A percentile compares a stretch with the other conserved stretches of the same genome.
Conservation (phyloP, 2,113 vertebrate species). For the Piliocolobus tephrosceles region DNA sequence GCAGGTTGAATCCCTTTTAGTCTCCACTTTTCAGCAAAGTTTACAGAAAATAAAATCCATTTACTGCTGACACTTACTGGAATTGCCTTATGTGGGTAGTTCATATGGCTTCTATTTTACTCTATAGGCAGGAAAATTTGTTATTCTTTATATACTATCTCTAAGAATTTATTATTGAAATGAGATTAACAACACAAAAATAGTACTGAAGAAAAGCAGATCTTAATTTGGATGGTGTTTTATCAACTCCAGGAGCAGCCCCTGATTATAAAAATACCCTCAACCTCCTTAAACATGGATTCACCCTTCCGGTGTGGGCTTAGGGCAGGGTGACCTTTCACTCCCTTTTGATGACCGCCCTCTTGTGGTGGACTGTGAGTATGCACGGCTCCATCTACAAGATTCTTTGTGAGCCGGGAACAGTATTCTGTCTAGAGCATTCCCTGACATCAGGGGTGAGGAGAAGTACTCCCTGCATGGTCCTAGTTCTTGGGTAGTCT, state of each 20-base stretch:
- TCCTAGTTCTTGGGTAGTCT: neutral
- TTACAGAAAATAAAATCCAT: constrained; percentile 1
- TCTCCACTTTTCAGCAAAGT: neutral
- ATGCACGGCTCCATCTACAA: neutral
- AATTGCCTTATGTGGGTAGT: neutral
- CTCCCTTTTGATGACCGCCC: constrained; percentile 68
- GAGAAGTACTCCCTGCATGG: too few species aligned
- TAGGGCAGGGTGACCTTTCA: constrained; percentile 57
- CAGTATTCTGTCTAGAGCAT: neutral
- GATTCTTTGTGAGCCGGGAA: neutral
- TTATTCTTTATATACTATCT: neutral
- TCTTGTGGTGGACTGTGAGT: constrained; percentile 51
- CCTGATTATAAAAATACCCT: constrained; percentile 34
- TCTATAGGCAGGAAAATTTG: neutral
- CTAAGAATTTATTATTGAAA: constrained; percentile 25
- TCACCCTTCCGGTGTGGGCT: constrained; percentile 42
- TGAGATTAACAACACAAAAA: neutral
- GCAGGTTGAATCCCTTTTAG: neutral
- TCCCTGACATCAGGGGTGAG: neutral
- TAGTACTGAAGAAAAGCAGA: neutral
- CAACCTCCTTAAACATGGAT: neutral
- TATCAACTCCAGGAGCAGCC: neutral
- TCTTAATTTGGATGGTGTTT: neutral
- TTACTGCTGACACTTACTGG: neutral
- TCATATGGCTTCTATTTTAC: constrained; percentile 49